phyloP scores from a whole-genome alignment of 2,888 invertebrate genomes.

The Cheilosia grossa region DNA sequence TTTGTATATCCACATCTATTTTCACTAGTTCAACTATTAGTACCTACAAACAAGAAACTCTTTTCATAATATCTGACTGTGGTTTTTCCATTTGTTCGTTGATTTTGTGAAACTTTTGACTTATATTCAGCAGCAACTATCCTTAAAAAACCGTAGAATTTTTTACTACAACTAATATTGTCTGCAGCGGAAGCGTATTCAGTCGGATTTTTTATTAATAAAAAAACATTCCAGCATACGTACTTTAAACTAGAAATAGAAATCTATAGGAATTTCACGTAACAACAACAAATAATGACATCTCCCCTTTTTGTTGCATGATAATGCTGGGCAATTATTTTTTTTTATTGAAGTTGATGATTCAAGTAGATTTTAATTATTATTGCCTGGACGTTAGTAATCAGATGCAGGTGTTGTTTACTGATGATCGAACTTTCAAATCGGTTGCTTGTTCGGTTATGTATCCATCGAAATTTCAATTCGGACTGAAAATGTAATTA shows the following conservation, averaged over 20 bases:
- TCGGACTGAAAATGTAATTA: no score
- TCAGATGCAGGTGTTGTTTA: slow-evolving; percentile 20
- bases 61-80: slow-evolving; percentile 11
- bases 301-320: background rate
- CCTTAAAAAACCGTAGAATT: background rate
- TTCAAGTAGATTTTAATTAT: slow-evolving; percentile 5
- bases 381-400: background rate
- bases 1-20: no score
- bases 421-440: background rate
- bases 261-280: slow-evolving; percentile 33
- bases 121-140: slow-evolving; percentile 3
- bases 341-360: slow-evolving; percentile 28
- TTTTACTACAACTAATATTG: slow-evolving; percentile 3
- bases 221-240: no score
- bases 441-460: no score
- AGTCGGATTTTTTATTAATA: slow-evolving; percentile 11
- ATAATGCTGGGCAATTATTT: slow-evolving; percentile 11
- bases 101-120: slow-evolving; percentile 3
- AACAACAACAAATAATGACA: background rate
- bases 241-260: background rate
- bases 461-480: no score
- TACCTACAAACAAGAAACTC: background rate
- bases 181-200: slow-evolving; percentile 3
- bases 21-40: no score
- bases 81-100: background rate